Conservation (phyloP, 2,888 invertebrate genomes). For the Melolontha melolontha region DNA sequence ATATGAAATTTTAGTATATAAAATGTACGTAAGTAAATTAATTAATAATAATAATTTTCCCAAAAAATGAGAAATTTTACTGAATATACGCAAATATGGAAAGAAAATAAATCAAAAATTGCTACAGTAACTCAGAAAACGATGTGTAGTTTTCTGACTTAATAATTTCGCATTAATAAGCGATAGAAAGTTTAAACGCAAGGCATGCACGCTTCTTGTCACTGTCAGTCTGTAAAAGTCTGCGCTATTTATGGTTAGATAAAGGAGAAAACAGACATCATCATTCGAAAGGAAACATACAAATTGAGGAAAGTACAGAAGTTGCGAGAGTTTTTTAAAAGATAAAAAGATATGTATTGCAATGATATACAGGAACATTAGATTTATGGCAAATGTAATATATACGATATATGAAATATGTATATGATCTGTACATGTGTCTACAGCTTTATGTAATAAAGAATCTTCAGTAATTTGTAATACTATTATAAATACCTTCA, state of each 20-base stretch:
- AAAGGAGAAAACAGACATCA: conserved; percentile 16
- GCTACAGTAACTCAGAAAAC: neutral
- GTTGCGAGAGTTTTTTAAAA: conserved; percentile 12
- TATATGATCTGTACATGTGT: no score
- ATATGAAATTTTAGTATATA: no score
- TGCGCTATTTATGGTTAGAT: conserved; percentile 20
- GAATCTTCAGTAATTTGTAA: no score
- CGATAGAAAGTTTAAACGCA: conserved; percentile 20
- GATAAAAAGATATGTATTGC: neutral
- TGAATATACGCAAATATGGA: neutral
- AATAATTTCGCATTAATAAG: conserved; percentile 7
- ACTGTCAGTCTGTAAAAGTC: conserved; percentile 15
- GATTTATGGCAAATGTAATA: neutral
- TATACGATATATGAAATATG: no score
- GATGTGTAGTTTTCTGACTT: neutral
- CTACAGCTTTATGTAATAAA: no score
- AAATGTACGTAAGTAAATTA: no score
- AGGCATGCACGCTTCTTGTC: conserved; percentile 12
- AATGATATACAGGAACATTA: neutral
- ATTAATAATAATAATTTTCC: no score
- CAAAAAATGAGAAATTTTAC: conserved; percentile 2
- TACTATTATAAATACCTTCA: no score
- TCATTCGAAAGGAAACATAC: conserved; percentile 37
- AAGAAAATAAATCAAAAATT: conserved; percentile 1
- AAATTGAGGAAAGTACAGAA: conserved; percentile 17